Evolutionary conservation across 2,888 invertebrate genomes (phyloP).

Genomic region (Sympetrum striolatum): DNA sequence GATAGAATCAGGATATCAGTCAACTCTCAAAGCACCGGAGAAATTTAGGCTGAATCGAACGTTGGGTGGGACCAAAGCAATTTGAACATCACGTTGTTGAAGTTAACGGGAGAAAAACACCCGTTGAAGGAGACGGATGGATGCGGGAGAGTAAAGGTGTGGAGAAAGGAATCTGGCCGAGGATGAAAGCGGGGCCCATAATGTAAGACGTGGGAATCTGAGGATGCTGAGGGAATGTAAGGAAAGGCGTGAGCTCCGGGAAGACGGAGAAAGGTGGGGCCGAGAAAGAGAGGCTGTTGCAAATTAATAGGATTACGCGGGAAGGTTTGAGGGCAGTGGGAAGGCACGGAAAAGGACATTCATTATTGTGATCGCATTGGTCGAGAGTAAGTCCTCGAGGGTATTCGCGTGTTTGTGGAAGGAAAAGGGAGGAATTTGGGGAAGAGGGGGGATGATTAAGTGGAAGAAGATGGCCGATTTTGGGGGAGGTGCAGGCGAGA

Average conservation of each 20-base stretch:
- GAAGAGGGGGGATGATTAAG: background rate
- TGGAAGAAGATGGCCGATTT: background rate
- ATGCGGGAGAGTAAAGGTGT: background rate
- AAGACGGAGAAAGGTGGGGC: background rate
- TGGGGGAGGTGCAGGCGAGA: background rate
- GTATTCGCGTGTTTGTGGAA: background rate
- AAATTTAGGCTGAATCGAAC: no score
- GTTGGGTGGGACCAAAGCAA: no score
- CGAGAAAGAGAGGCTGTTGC: background rate
- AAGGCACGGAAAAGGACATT: constrained; percentile 18
- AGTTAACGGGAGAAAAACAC: no score
- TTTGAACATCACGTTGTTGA: no score
- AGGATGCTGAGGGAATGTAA: background rate
- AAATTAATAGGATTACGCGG: constrained; percentile 40
- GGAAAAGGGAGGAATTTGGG: background rate
- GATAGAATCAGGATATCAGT: no score
- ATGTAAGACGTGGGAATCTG: background rate
- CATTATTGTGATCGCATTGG: constrained; percentile 43
- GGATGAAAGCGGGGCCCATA: background rate
- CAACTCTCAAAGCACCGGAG: no score
- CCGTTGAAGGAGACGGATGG: background rate
- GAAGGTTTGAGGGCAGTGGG: background rate
- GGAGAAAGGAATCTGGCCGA: background rate
- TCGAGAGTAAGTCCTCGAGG: background rate
- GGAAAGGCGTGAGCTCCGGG: no score